Evolutionary conservation across 2,888 invertebrate species (phyloP), one percentile per base, ranked within the genome.

Genomic region (Acrobasis consociella): DNA sequence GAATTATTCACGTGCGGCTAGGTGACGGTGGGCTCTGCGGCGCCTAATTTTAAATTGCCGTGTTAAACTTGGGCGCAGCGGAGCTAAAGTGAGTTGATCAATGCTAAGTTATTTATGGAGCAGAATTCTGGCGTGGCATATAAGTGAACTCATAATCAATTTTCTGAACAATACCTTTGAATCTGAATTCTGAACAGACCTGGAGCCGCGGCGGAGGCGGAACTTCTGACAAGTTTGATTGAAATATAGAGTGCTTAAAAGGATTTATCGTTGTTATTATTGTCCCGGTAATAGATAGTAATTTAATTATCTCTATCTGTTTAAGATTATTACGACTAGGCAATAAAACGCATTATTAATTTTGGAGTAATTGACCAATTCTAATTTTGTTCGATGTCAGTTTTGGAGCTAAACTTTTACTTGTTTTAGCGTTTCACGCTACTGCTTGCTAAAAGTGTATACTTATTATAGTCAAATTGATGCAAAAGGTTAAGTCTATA

Each of bases 1-100:
- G 82, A 85, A 86, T 87, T 83, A 86, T 86, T 84, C 79, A 85
- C 69, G 68, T 67, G 69, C 64, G 67, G 70, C 58, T 62, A 62
- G 65, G 72, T 66, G 67, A 64, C 69, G 69, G 73, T 73, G 74
- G 69, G 72, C 69, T 71, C 65, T 75, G 68, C 73, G 72, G 67
- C 69, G 70, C 66, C 72, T 77, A 74, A 82, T 82, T 80, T 82
- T 80, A 83, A 85, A 83, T 78, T 78, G 73, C 69, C 71, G 69
- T 68, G 77, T 75, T 75, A 73, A 78, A 76, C 72, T 77, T 76
- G 82, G 74, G 80, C 75, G 76, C 68, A 77, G 74, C 75, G 67
- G 71, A 77, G 80, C 79, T 79, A 72, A 78, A 79, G 76, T 76
- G 77, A 46, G 61, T 49, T 53, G 53, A 61, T 62, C 9, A 62